Conservation (phyloP, 2,113 vertebrate species). For the Lasiurus cinereus region DNA sequence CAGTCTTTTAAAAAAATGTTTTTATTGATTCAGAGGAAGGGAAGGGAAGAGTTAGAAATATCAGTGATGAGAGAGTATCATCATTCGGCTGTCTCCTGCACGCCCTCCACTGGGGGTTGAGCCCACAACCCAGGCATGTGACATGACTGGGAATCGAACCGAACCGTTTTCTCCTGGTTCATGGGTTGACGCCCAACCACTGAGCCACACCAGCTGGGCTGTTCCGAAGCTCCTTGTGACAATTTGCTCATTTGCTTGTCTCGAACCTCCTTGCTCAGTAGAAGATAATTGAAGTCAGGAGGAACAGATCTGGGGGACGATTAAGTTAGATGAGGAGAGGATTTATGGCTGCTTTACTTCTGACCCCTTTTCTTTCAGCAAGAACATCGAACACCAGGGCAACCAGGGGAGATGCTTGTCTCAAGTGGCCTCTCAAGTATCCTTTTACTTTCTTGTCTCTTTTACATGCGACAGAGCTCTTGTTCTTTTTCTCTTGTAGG, state of each 20-base stretch:
- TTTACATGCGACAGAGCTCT: background rate
- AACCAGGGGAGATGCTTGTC: background rate
- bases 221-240: background rate
- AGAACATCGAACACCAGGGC: background rate
- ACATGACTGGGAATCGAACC: too few relatives aligned
- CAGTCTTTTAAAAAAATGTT: too few relatives aligned
- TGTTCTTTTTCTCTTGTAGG: constrained; percentile 87
- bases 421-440: background rate
- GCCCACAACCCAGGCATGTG: too few relatives aligned
- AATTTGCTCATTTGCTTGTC: background rate
- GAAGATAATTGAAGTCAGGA: background rate
- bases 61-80: too few relatives aligned
- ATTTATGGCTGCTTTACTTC: background rate
- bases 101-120: too few relatives aligned
- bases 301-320: background rate
- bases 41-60: too few relatives aligned
- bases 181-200: too few relatives aligned
- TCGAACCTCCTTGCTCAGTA: background rate
- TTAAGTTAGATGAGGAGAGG: background rate
- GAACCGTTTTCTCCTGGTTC: too few relatives aligned
- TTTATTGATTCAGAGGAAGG: too few relatives aligned
- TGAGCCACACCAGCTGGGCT: background rate
- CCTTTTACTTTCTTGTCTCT: background rate
- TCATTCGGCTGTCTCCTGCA: too few relatives aligned
- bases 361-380: background rate